These are phyloP conservation scores for Xiphydria camelus DNA, from an alignment of 2,888 invertebrate species.

Conservation along the genomic window DNA sequence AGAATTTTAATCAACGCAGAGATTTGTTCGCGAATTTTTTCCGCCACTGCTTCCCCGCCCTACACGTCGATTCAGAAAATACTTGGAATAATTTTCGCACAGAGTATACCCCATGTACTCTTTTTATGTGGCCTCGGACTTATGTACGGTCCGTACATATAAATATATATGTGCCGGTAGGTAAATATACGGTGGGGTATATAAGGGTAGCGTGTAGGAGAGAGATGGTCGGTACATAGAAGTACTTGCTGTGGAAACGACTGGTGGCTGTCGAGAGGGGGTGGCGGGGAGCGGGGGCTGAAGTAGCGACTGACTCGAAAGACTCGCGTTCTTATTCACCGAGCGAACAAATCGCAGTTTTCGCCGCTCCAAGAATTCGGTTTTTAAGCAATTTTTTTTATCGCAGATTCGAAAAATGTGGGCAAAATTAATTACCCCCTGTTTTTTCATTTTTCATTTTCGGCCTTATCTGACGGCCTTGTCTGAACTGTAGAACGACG, in stretches of 20 bases:
- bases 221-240: constrained; percentile 54
- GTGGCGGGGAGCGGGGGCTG: constrained; percentile 30
- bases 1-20: too few relatives aligned
- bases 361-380: too few relatives aligned
- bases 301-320: too few relatives aligned
- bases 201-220: constrained; percentile 49
- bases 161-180: constrained; percentile 20
- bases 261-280: constrained; percentile 42
- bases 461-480: too few relatives aligned
- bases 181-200: constrained; percentile 40
- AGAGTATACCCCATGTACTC: constrained; percentile 29
- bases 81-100: constrained; percentile 25
- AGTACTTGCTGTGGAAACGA: constrained; percentile 56
- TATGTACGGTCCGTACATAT: constrained; percentile 35
- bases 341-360: too few relatives aligned
- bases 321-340: too few relatives aligned
- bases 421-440: too few relatives aligned
- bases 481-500: too few relatives aligned
- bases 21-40: too few relatives aligned
- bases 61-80: constrained; percentile 48
- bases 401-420: too few relatives aligned
- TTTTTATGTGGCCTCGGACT: constrained; percentile 42
- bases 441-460: too few relatives aligned
- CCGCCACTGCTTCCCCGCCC: neutral
- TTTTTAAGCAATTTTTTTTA: too few relatives aligned